Base-by-base conservation (phyloP, 2,113 vertebrate genomes). In the Pan troglodytes region DNA sequence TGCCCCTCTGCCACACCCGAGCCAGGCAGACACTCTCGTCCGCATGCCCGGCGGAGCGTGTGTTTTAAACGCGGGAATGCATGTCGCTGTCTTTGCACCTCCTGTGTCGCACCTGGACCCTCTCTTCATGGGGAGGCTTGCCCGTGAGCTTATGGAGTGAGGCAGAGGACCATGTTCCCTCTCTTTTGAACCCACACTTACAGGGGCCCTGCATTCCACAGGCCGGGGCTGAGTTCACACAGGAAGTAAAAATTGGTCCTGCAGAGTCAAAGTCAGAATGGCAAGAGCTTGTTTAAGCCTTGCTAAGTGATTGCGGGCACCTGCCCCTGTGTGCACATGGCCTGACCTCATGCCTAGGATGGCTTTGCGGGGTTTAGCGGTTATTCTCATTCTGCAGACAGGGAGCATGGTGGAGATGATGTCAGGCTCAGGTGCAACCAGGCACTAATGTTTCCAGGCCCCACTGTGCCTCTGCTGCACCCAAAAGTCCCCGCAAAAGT, bases 41-140 rank as follows among this genome's bases (percentile, higher is more conserved):
- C 14, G 8, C 25, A 9, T 5, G 20, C 12, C 12, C 3, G 1
- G 38, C 0, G 1, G 52, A 17, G 2, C 5, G 5, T 2, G 12
- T 10, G 16, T 8, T 30, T 8, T 7, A 45, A 38, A 16, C 0
- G 3, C 8, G 0, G 9, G 1, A 14, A 23, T 0, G 23, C 0
- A 0, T 0, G 2, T 38, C 10, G 0, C n/a, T 1, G 6, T 25
- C 38, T n/a, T 20, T 16, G 30, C 0, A 1, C 52, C 10, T 32
- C 6, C 10, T 17, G 0, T 6, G 20, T 30, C 25, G 9, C 13
- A 6, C 45, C 3, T 1, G 2, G 38, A 7, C 25, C 40, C 35
- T 64, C 14, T 55, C 8, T 30, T 10, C 20, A 0, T 25, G 22
- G 73, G 35, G 16, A 5, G 57, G 30, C 70, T 38, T 16, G 30